Percentiles rank a stretch among this genome's conserved stretches.
phyloP scores from a whole-genome alignment of 1,140 invertebrate species.

The Amphibalanus amphitrite region DNA sequence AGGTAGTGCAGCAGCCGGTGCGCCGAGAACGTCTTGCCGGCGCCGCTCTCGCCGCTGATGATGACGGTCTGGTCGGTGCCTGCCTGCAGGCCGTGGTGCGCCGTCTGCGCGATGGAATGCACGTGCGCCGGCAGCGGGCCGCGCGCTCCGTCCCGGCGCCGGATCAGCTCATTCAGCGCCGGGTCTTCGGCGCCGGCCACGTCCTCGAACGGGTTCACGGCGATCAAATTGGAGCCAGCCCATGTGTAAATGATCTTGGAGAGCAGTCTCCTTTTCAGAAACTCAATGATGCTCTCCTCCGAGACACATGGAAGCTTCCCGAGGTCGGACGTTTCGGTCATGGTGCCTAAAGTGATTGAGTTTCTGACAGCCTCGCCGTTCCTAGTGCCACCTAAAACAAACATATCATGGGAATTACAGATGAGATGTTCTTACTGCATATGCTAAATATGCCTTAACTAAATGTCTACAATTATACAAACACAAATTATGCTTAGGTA shows the following conservation, averaged over 20 bases:
- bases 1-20: slow-evolving; percentile 12
- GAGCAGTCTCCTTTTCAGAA: not conserved
- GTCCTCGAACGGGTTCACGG: not conserved
- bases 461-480: too few species aligned
- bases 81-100: not conserved
- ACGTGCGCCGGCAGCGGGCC: not conserved
- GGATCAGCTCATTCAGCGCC: not conserved
- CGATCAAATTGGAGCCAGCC: not conserved
- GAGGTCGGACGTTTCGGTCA: not conserved
- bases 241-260: not conserved
- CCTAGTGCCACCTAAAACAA: too few species aligned
- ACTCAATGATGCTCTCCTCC: not conserved
- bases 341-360: too few species aligned
- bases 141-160: not conserved
- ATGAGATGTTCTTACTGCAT: too few species aligned
- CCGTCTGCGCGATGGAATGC: not conserved
- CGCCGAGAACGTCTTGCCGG: slow-evolving; percentile 31
- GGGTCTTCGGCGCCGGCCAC: not conserved
- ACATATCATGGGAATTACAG: too few species aligned
- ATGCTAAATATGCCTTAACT: too few species aligned
- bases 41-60: slow-evolving; percentile 35
- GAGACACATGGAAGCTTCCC: not conserved
- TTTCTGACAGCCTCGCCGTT: too few species aligned
- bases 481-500: too few species aligned
- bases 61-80: not conserved